Percentiles rank a stretch among this genome's conserved stretches.
phyloP scores from a whole-genome alignment of 2,888 invertebrate genomes.

The Metacarcinus magister region DNA sequence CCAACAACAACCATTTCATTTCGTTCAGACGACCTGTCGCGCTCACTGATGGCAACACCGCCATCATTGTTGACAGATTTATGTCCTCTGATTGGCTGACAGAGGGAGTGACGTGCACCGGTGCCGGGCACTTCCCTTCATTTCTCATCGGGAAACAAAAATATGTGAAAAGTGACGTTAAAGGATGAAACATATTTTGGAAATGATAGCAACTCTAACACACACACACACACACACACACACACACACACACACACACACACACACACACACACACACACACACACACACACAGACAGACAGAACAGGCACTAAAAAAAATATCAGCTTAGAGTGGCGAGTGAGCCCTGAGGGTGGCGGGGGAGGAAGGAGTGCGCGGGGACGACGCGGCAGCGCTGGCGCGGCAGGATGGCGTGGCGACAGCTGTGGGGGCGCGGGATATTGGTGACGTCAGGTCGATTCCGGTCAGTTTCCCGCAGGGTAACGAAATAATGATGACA shows the following conservation, averaged over 20 bases:
- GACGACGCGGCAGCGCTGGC: background rate
- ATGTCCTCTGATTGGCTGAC: conserved; percentile 76
- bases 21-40: conserved; percentile 65
- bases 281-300: conserved; percentile 17
- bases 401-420: conserved; percentile 41
- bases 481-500: conserved; percentile 60
- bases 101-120: conserved; percentile 68
- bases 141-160: background rate
- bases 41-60: conserved; percentile 67
- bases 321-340: background rate
- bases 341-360: background rate
- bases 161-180: conserved; percentile 1
- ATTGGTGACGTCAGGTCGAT: conserved; percentile 66
- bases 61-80: conserved; percentile 73
- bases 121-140: conserved; percentile 54
- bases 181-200: conserved; percentile 6
- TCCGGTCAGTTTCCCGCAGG: conserved; percentile 52
- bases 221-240: conserved; percentile 18
- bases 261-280: conserved; percentile 19
- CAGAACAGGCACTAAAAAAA: background rate
- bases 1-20: conserved; percentile 72
- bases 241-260: conserved; percentile 48
- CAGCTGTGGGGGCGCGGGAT: conserved; percentile 58
- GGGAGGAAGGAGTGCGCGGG: background rate
- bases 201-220: conserved; percentile 26